Evolutionary conservation across 2,888 invertebrate genomes (phyloP).

Genomic region (Oligia latruncula): DNA sequence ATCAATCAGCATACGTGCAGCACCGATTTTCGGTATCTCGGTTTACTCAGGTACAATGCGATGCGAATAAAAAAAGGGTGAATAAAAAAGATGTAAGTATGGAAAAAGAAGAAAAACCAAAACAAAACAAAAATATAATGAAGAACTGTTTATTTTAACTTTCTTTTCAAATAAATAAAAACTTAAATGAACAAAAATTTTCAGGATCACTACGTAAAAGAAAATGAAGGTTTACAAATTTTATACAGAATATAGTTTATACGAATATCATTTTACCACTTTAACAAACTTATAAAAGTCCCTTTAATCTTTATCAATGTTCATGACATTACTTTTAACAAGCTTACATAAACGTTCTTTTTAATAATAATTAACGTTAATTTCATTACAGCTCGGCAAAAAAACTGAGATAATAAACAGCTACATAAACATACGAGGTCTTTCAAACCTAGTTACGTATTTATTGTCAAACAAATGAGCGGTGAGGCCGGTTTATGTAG

Average conservation of each 20-base stretch:
- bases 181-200: conserved; percentile 79
- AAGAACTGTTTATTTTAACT: conserved; percentile 80
- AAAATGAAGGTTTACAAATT: conserved; percentile 74
- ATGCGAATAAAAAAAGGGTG: not conserved
- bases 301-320: conserved; percentile 53
- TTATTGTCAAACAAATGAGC: conserved; percentile 34
- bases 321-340: conserved; percentile 61
- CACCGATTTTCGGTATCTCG: not conserved
- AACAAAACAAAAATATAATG: conserved; percentile 76
- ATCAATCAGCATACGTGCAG: not conserved
- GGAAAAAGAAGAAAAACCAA: conserved; percentile 49
- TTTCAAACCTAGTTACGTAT: conserved; percentile 66
- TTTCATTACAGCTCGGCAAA: conserved; percentile 65
- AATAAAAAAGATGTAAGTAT: no score
- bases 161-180: conserved; percentile 80
- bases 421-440: conserved; percentile 59
- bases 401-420: conserved; percentile 65
- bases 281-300: conserved; percentile 57
- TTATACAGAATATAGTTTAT: conserved; percentile 66
- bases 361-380: conserved; percentile 67
- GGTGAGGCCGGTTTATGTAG: conserved; percentile 15
- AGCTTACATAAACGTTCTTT: conserved; percentile 63
- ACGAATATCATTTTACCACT: conserved; percentile 67
- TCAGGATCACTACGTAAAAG: conserved; percentile 75
- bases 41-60: not conserved